Base-by-base conservation (phyloP, 2,113 vertebrate species). In the Prinia subflava region DNA sequence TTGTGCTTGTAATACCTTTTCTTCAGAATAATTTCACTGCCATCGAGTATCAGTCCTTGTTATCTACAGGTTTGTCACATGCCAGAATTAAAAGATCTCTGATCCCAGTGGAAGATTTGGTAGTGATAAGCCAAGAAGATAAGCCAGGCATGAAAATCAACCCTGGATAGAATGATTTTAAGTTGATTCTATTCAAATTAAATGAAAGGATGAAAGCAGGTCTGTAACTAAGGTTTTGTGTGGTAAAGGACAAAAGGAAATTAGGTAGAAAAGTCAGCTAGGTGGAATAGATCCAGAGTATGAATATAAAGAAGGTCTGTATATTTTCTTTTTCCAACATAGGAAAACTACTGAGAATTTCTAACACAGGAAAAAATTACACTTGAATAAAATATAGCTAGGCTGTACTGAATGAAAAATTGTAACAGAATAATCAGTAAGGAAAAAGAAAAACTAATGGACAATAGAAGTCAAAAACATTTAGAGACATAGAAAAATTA, bases 141-240 rank as follows among this genome's bases (percentile, higher is more conserved):
- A 84, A 92, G 22, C 13, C 57, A 87, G 53, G 30, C 15, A 85
- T 90, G 37, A 90, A 95, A 79, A 95, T 82, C 85, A 94, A 91
- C 57, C 31, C 41, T 79, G 22, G 41, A 47, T n/a, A 82, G 75
- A 64, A 85, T 49, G 16, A 87, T 84, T 92, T 93, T 28, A 82
- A 87, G 60, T 82, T 33, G 11, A 79, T 84, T 91, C 28, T 82
- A 68, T 79, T 90, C 7, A 84, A 92, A 82, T 39, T 89, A 87
- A 94, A 70, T 71, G 11, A 70, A 82, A 84, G 23, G 13, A 62
- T 81, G 35, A 70, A 70, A 67, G 35, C 37, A 56, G 47, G 33
- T 75, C 42, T 67, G 27, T 84, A 89, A 75, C 49, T 75, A 82
- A 89, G 24, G 2, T 85, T 94, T 91, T 78, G 70, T 69, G 18